Evolutionary conservation across 2,797 vertebrate species (phyloP), one percentile per base, ranked within the genome.

Genomic region (Enteromius viviparus): DNA sequence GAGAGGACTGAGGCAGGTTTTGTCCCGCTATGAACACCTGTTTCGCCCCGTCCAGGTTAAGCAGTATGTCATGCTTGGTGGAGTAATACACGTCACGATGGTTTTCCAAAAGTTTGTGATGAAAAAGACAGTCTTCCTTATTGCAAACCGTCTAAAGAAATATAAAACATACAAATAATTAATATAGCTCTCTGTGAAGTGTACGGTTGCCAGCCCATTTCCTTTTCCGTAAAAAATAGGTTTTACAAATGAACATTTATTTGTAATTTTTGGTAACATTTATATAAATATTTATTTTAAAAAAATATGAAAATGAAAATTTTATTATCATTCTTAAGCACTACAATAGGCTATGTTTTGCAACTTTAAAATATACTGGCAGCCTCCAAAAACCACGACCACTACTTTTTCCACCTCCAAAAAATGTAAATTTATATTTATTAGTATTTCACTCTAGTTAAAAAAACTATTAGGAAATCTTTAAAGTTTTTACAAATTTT

Each of bases 81-180:
- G 97, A 99, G 19, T 95, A 96, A 91, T 98, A 98, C 76, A 98
- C 94, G 65, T 99, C 97, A 0, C 95, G 95, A 74, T 97, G 96
- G 15, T 98, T 99, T 84, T 99, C 97, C 91, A 99, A 93, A 0
- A 96, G 96, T 77, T 90, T 93, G 87, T 99, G 98, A 76, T 92
- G 93, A 93, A 99, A 99, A 64, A 95, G 89, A 62, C 97, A 98
- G 87, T 95, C 95, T 3, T 95, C 92, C 40, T 92, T 93, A 70
- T 89, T 95, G 91, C 97, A 98, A 86, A 91, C 92, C 12, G 93
- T 90, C 98, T 99, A 49, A n/a, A 81, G 65, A 47, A 4, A 82
- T 11, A 58, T 10, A 72, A 32, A 47, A 66, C 23, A 65, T 17
- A 17, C 11, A 32, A 26, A 65, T 17, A 53, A 6, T 65, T 26